Conservation (phyloP, 1,140 invertebrate genomes). For the Sycophila sp. region DNA sequence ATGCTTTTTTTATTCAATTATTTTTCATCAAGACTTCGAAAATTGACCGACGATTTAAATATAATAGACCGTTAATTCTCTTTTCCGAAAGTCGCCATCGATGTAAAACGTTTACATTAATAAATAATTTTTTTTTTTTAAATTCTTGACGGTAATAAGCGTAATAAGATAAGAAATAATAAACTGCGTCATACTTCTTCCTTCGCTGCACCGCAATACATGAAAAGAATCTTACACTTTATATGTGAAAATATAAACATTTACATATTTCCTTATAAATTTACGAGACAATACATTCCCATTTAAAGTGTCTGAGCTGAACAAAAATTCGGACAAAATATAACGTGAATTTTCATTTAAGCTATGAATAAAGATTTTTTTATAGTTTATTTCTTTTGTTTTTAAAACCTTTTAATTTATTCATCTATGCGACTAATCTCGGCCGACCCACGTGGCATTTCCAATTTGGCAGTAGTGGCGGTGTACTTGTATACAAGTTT, state of each 20-base stretch:
- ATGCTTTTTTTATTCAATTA: not conserved
- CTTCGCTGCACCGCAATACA: too few species aligned
- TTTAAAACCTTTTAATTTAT: not conserved
- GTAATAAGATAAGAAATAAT: not conserved
- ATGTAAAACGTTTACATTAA: conserved; percentile 3
- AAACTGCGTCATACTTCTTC: not conserved
- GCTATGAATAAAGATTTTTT: too few species aligned
- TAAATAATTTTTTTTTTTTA: not conserved
- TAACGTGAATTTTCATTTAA: not conserved
- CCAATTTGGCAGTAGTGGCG: conserved; percentile 33
- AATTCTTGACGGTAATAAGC: conserved; percentile 8
- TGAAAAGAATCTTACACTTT: too few species aligned
- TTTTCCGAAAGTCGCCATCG: not conserved
- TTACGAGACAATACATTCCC: too few species aligned
- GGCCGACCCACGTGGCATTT: conserved; percentile 18
- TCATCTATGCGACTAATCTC: not conserved
- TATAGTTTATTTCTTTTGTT: not conserved
- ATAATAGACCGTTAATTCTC: not conserved
- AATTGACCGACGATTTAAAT: conserved; percentile 19
- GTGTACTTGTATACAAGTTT: conserved; percentile 8
- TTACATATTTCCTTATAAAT: too few species aligned
- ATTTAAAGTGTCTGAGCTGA: not conserved
- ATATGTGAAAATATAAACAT: too few species aligned
- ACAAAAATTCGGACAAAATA: too few species aligned
- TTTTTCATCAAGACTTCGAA: conserved; percentile 22